Conservation (phyloP, 2,113 vertebrate genomes). For the Cettia cetti region DNA sequence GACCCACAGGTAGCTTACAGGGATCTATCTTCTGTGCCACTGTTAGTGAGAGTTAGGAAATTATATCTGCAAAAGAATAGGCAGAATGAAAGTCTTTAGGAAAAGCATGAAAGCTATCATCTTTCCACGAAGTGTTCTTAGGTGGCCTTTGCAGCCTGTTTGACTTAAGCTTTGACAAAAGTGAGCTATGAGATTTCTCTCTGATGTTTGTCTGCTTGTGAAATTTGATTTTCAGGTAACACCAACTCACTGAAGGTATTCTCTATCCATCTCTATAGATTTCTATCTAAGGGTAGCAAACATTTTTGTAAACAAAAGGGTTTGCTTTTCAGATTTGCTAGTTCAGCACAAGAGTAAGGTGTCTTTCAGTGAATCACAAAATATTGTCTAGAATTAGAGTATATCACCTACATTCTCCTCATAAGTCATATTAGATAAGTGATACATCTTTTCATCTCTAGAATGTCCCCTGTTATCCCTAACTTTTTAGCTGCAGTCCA, state of each 20-base stretch:
- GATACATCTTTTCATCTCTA: not conserved
- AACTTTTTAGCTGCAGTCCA: not conserved
- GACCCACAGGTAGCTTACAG: not conserved
- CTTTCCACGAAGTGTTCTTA: not conserved
- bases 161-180: not conserved
- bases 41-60: not conserved
- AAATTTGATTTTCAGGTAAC: not conserved
- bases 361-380: not conserved
- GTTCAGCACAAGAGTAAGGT: not conserved
- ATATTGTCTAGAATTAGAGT: not conserved
- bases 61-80: not conserved
- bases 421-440: not conserved
- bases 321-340: not conserved
- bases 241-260: not conserved
- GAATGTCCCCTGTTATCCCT: not conserved
- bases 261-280: not conserved
- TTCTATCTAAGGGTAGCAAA: not conserved
- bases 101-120: not conserved
- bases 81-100: not conserved
- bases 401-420: fast-evolving
- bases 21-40: not conserved
- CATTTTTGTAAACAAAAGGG: not conserved
- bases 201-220: not conserved
- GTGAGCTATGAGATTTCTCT: not conserved
- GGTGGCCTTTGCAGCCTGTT: not conserved